A percentile compares a stretch with the other conserved stretches of the same genome.
phyloP scores from a whole-genome alignment of 2,888 invertebrate genomes.

The Sepiola atlantica region DNA sequence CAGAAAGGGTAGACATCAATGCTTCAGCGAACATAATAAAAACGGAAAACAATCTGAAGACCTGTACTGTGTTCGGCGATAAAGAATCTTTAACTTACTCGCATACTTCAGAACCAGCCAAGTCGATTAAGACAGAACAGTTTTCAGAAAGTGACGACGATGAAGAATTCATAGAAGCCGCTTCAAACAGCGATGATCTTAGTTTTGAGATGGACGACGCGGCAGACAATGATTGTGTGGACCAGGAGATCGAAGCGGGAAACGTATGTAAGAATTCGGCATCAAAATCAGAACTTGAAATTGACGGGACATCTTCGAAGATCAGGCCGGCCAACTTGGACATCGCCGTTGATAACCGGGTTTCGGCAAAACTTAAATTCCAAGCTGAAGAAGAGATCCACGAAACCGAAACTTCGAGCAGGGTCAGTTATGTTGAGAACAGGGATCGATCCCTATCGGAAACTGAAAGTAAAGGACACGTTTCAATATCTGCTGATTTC shows the following conservation, averaged over 20 bases:
- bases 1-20: neutral
- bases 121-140: neutral
- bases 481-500: neutral
- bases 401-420: neutral
- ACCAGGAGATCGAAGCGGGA: neutral
- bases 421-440: neutral
- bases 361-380: neutral
- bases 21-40: neutral
- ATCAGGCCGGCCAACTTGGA: neutral
- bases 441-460: neutral
- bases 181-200: neutral
- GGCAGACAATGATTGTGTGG: neutral
- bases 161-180: neutral
- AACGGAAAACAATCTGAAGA: neutral
- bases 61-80: neutral
- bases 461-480: neutral
- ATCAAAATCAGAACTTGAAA: neutral
- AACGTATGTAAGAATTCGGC: neutral
- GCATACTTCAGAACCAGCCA: neutral
- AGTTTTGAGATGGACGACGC: neutral
- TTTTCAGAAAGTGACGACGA: neutral
- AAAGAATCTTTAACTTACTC: neutral
- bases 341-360: neutral
- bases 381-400: neutral
- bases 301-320: neutral